phyloP scores from a whole-genome alignment of 2,888 invertebrate genomes.

The Agriopis marginaria region DNA sequence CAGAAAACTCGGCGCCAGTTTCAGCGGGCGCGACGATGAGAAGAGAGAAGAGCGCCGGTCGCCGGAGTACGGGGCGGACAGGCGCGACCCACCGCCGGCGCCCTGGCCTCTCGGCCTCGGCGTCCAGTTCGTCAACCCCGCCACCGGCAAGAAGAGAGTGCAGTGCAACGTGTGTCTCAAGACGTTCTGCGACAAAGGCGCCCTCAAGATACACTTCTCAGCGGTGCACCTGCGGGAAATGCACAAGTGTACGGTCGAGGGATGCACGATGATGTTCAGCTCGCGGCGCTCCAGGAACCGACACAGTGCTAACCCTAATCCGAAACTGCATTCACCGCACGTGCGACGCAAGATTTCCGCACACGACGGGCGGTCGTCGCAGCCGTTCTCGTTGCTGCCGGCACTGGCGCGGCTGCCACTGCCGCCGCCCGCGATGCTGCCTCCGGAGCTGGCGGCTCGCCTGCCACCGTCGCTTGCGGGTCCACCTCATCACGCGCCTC shows the following conservation, averaged over 20 bases:
- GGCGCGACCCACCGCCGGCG: constrained; percentile 80
- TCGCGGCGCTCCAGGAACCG: constrained; percentile 97
- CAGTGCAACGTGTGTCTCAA: constrained; percentile 99
- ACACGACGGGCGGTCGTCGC: constrained; percentile 95
- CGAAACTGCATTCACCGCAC: constrained; percentile 98
- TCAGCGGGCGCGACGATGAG: constrained; percentile 85
- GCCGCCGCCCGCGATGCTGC: constrained; percentile 88
- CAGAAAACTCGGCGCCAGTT: constrained; percentile 90
- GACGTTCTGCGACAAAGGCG: constrained; percentile 99
- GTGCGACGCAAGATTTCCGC: constrained; percentile 96
- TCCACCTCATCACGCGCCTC: constrained; percentile 69
- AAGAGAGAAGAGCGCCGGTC: constrained; percentile 75
- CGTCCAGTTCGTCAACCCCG: constrained; percentile 95
- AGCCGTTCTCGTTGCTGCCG: constrained; percentile 91
- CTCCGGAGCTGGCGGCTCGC: constrained; percentile 85
- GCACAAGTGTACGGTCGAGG: constrained; percentile 99
- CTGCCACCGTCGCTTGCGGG: constrained; percentile 69
- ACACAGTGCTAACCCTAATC: constrained; percentile 98
- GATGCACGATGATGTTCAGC: constrained; percentile 99
- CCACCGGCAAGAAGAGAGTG: constrained; percentile 97
- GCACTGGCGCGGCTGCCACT: constrained; percentile 91
- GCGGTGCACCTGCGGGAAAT: constrained; percentile 99
- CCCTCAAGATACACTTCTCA: constrained; percentile 98
- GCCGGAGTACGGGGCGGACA: constrained; percentile 73
- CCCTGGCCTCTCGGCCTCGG: constrained; percentile 94